A percentile compares a stretch with the other conserved stretches of the same genome.
phyloP scores from a whole-genome alignment of 2,113 vertebrate genomes.

The Falco punctatus region DNA sequence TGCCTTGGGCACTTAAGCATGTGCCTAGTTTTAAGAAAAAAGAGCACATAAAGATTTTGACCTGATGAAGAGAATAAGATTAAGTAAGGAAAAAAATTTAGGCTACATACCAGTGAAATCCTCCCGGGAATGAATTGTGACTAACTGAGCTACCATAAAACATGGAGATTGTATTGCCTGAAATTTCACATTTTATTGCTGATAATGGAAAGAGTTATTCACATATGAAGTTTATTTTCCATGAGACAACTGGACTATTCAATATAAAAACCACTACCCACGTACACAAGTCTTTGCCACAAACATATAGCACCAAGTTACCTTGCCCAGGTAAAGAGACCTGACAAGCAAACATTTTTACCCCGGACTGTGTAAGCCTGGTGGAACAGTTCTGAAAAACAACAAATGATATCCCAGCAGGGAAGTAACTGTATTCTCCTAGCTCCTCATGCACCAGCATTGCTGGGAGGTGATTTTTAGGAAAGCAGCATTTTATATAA shows the following conservation, averaged over 20 bases:
- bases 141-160: not conserved
- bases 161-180: not conserved
- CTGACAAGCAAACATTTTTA: not conserved
- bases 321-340: not conserved
- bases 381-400: not conserved
- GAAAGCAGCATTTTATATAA: not conserved
- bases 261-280: not conserved
- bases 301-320: not conserved
- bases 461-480: constrained; percentile 25
- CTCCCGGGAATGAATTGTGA: constrained; percentile 21
- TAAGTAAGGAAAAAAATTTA: not conserved
- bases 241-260: not conserved
- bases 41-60: not conserved
- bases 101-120: not conserved
- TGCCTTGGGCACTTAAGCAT: not conserved
- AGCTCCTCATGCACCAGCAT: not conserved
- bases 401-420: constrained; percentile 8
- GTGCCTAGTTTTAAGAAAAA: constrained; percentile 3
- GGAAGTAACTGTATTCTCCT: not conserved
- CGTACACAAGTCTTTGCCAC: not conserved
- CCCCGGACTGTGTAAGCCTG: not conserved
- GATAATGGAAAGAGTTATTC: not conserved
- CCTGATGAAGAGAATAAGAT: not conserved
- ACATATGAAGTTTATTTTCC: not conserved
- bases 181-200: not conserved